Evolutionary conservation across 2,888 invertebrate species (phyloP), one percentile per base, ranked within the genome.

Genomic region (Coelopa pilipes): DNA sequence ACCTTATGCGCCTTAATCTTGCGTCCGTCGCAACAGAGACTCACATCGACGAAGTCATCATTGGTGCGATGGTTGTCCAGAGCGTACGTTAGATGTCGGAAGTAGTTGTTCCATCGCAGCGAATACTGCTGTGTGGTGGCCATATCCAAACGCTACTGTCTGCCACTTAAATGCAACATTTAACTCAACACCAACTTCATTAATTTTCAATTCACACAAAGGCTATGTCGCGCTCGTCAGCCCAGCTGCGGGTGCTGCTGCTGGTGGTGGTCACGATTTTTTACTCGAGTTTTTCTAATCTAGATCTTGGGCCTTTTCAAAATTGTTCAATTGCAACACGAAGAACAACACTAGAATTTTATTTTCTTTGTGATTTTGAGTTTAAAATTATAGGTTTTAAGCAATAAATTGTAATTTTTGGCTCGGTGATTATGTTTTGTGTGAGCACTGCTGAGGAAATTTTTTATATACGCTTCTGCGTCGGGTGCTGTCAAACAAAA

Each of bases 41-140:
- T 96, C 71, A 95, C 95, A 89, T 96, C 96, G 71, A 94, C 94
- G 77, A 95, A 90, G 88, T 90, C 92, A 87, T 91, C 91, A 81
- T 91, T 90, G 79, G 90, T 89, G 73, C 91, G 90, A 78, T 95
- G 89, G 78, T 92, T 90, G 86, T 94, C 94, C 83, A 96, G 93
- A 62, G 94, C 94, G 86, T 92, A 92, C 78, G 93, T 93, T 82
- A 96, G 92, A 87, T 93, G 93, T 82, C 91, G 90, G 84, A 93
- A 90, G 86, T 95, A 94, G 88, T 95, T 94, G 87, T 94, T 95
- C 96, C 96, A 96, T 79, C 94, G 92, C 80, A 96, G 89, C 78
- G 94, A 94, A 88, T 94, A 96, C 85, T 95, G 94, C 85, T 94
- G 93, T 85, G 92, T 91, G 87, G 91, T 88, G 81, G 89, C 89